phyloP scores from a whole-genome alignment of 1,140 invertebrate species.

The Philopotamus ludificatus region DNA sequence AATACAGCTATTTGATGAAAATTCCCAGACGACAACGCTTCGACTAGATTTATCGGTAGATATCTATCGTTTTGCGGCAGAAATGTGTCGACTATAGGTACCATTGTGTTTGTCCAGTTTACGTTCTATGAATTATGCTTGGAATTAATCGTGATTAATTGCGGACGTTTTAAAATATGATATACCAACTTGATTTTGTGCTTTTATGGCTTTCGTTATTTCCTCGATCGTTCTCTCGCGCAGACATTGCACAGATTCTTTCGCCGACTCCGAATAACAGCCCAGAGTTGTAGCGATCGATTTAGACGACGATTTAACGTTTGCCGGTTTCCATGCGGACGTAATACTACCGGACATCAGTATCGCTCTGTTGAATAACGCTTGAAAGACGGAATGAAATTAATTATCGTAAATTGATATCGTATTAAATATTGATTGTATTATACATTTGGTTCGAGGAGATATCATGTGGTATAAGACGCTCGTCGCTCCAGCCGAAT shows the following conservation, averaged over 20 bases:
- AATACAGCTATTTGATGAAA: slow-evolving; percentile 56
- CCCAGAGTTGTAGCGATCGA: slow-evolving; percentile 58
- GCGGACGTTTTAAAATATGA: neutral
- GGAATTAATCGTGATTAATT: neutral
- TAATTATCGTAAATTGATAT: slow-evolving; percentile 12
- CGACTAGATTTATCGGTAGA: slow-evolving; percentile 53
- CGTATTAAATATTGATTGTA: neutral
- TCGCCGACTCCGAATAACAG: slow-evolving; percentile 48
- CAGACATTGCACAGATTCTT: slow-evolving; percentile 62
- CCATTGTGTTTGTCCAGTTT: slow-evolving; percentile 56
- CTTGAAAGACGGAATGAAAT: slow-evolving; percentile 44
- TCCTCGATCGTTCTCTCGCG: slow-evolving; percentile 57
- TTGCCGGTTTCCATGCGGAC: slow-evolving; percentile 59
- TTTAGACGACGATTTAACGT: slow-evolving; percentile 59
- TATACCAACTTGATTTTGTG: slow-evolving; percentile 56
- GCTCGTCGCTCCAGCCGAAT: slow-evolving; percentile 64
- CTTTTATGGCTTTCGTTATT: slow-evolving; percentile 60
- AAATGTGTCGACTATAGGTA: slow-evolving; percentile 61
- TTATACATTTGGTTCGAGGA: slow-evolving; percentile 58
- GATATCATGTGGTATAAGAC: slow-evolving; percentile 62
- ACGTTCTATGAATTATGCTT: slow-evolving; percentile 48
- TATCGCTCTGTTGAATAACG: slow-evolving; percentile 66
- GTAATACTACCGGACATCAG: slow-evolving; percentile 72
- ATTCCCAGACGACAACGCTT: slow-evolving; percentile 51
- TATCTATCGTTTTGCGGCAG: slow-evolving; percentile 57